Base-by-base conservation (phyloP, 2,797 vertebrate genomes). In the Cetoscarus ocellatus region DNA sequence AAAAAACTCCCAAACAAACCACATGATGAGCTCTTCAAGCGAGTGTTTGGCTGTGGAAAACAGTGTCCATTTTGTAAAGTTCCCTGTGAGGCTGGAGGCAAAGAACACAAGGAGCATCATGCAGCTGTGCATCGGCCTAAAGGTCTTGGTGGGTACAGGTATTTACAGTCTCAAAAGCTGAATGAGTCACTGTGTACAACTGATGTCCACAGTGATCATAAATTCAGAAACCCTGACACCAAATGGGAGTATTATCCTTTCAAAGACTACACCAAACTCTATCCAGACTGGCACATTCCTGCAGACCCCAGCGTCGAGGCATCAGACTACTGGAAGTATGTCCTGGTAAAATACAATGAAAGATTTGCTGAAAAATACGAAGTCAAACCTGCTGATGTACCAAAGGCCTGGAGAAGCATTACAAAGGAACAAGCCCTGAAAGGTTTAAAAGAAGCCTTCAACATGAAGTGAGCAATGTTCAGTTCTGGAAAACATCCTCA, bases 281-380 rank as follows among this genome's bases (percentile, higher is more conserved):
- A 82, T 42, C 88, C 88, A 61, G 77, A 90, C 34, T 93, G 92
- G 92, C 3, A 11, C 14, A 92, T 93, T 77, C 69, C 83, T 12
- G 82, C 85, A 14, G 91, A 92, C 49, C 0, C 0, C 11, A 75
- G 48, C 18, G 53, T 70, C 7, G 8, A 90, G 47, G 79, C 89
- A 0, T 86, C 91, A 17, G 80, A 91, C 61, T 91, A 88, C 77
- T 93, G 92, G 90, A 93, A 91, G 65, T 90, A 80, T 65, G 86
- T 93, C 15, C 66, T 93, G 57, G 77, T 69, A 0, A 55, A 15
- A 18, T 87, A 84, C 71, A 94, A 93, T 35, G 4, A 75, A 0
- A 13, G 51, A 18, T 87, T 92, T 84, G 88, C 91, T 54, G 0
- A 81, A n/a, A 0, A 4, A 3, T 90, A 66, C 7, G 0, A 56